These are phyloP conservation scores for Argyra leucocephala DNA, from an alignment of 2,888 invertebrate species.

Conservation along the genomic window DNA sequence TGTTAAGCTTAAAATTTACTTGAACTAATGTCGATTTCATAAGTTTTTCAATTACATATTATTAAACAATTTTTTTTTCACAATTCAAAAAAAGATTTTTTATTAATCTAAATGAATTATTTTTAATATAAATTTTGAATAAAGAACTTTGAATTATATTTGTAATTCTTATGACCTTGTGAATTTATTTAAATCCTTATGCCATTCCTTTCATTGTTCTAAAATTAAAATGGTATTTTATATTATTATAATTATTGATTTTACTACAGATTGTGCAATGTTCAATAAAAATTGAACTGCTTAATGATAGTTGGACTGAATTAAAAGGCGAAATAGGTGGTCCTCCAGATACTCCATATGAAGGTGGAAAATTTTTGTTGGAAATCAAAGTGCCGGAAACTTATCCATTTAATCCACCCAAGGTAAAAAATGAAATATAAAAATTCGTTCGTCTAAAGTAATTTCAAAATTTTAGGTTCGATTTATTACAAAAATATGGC, in stretches of 20 bases:
- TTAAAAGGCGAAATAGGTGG: constrained; percentile 93
- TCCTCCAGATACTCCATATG: constrained; percentile 96
- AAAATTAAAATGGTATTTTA: neutral
- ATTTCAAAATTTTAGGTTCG: constrained; percentile 60
- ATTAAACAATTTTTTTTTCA: too few relatives aligned
- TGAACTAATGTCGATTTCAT: too few relatives aligned
- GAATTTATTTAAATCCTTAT: too few relatives aligned
- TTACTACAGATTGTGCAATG: constrained; percentile 72
- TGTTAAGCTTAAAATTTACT: too few relatives aligned
- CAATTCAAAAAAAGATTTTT: too few relatives aligned
- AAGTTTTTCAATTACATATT: too few relatives aligned
- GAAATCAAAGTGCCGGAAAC: constrained; percentile 98
- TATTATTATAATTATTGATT: constrained; percentile 11
- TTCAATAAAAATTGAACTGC: constrained; percentile 77
- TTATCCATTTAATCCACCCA: constrained; percentile 98
- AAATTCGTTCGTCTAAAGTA: too few relatives aligned
- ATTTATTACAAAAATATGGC: constrained; percentile 98
- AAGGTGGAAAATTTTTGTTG: constrained; percentile 85
- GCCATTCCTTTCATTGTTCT: too few relatives aligned
- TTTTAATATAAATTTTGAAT: too few relatives aligned
- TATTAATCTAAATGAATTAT: too few relatives aligned
- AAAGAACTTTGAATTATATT: too few relatives aligned
- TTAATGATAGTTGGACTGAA: constrained; percentile 85
- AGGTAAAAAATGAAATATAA: constrained; percentile 52
- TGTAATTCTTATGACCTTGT: too few relatives aligned